Conservation (phyloP, 2,797 vertebrate species). For the Carapus acus region DNA sequence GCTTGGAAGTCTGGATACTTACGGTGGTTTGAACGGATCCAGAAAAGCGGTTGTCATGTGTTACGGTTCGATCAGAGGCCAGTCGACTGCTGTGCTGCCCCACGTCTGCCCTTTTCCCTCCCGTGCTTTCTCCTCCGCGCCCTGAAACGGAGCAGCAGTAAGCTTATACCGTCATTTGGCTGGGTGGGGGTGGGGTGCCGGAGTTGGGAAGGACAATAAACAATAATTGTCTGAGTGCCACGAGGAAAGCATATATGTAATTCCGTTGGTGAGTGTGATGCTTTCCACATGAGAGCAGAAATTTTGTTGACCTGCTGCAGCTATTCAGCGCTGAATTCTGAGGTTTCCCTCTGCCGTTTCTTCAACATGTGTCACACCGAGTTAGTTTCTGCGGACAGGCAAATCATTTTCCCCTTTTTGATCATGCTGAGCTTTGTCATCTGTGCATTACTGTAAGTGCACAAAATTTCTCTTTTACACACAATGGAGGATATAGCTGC, state of each 20-base stretch:
- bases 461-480: constrained; percentile 1
- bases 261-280: constrained; percentile 62
- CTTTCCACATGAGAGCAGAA: constrained; percentile 65
- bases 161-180: constrained; percentile 59
- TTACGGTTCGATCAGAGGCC: constrained; percentile 30
- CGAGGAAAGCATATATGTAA: constrained; percentile 56
- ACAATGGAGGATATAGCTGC: constrained; percentile 49
- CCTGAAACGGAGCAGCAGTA: constrained; percentile 45
- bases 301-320: constrained; percentile 58
- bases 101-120: constrained; percentile 23
- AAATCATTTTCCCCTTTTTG: constrained; percentile 6
- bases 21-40: constrained; percentile 46
- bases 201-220: constrained; percentile 61
- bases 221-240: constrained; percentile 61
- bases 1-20: constrained; percentile 37
- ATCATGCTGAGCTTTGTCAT: constrained; percentile 26
- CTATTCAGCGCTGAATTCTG: constrained; percentile 46
- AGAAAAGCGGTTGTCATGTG: constrained; percentile 40
- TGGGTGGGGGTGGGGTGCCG: constrained; percentile 25
- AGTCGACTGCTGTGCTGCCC: constrained; percentile 39
- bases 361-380: constrained; percentile 32
- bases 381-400: constrained; percentile 20
- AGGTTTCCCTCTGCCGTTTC: constrained; percentile 49
- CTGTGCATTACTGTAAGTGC: constrained; percentile 43
- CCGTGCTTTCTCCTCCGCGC: constrained; percentile 37